Evolutionary conservation across 2,888 invertebrate genomes (phyloP), one percentile per base, ranked within the genome.

Genomic region (Diploptera punctata): DNA sequence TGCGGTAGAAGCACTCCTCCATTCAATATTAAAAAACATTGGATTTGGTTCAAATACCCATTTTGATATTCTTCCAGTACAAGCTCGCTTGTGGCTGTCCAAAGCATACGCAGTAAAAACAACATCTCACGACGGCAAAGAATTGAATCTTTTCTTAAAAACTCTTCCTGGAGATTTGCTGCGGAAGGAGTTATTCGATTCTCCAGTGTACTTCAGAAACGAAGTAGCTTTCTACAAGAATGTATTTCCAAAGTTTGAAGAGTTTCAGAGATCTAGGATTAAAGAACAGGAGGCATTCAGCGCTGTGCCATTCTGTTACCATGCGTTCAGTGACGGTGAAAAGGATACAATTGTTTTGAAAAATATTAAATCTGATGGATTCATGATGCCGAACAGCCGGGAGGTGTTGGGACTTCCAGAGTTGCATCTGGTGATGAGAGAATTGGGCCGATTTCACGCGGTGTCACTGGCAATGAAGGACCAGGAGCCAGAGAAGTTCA

Each of bases 391-490:
- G 18, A n/a, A 47, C 18, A 7, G 47, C n/a, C 7, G 47, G 16
- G 47, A 10, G 4, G 4, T 47, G 7, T n/a, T 47, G 47, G 18
- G 86, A 60, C 76, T 84, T 0, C 83, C 83, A 2, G 87, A 88
- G 75, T 86, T 86, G 62, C 79, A 83, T 73, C 69, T 86, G 0
- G 85, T 85, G 0, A 82, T 88, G 75, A 85, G 85, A 77, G 83
- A 84, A 0, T 77, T 89, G 57, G 89, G 88, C 0, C 84, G 88
- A 75, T 88, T 84, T 72, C 90, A 90, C 77, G 89, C 87, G 0
- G 73, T 89, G 3, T 87, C 88, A 0, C 84, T 89, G 69, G 88
- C 89, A 0, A 85, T 88, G 79, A 86, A 82, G 77, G 86, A 88
- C 70, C 86, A 88, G 75, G 80, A 86, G 2, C 86, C 87, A 0